phyloP scores from a whole-genome alignment of 2,113 vertebrate genomes.

The Strix aluco region DNA sequence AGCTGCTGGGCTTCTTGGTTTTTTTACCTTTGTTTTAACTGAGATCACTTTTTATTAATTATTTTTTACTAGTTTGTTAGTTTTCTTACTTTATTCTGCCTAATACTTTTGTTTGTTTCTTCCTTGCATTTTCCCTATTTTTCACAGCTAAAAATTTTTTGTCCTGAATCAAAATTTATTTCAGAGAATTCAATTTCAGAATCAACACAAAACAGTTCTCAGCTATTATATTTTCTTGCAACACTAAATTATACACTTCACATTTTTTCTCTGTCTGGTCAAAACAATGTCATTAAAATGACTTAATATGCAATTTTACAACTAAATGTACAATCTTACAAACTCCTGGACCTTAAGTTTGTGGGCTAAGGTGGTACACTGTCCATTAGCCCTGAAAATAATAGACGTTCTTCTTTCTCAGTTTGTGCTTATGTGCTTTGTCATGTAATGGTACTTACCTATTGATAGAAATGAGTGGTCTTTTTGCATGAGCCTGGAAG shows the following conservation, averaged over 20 bases:
- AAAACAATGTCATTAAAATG: background rate
- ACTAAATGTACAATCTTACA: background rate
- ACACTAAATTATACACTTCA: background rate
- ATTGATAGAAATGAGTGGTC: background rate
- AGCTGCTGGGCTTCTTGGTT: fast-evolving
- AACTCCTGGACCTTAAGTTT: background rate
- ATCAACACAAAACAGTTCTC: background rate
- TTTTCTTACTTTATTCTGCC: background rate
- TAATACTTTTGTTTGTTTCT: background rate
- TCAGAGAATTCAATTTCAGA: background rate
- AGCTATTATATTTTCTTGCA: background rate
- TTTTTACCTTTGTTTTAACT: background rate
- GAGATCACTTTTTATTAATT: background rate
- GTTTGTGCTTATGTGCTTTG: background rate
- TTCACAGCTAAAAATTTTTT: background rate
- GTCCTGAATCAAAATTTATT: background rate
- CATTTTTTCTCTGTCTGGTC: background rate
- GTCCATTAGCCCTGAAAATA: background rate
- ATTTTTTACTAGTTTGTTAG: background rate
- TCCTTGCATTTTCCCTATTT: background rate
- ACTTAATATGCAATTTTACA: background rate
- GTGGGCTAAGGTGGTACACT: background rate
- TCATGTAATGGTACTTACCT: background rate
- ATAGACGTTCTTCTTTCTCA: background rate
- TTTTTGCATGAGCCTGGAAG: background rate